Conservation (phyloP, 2,888 invertebrate species). For the Spilarctia lutea region DNA sequence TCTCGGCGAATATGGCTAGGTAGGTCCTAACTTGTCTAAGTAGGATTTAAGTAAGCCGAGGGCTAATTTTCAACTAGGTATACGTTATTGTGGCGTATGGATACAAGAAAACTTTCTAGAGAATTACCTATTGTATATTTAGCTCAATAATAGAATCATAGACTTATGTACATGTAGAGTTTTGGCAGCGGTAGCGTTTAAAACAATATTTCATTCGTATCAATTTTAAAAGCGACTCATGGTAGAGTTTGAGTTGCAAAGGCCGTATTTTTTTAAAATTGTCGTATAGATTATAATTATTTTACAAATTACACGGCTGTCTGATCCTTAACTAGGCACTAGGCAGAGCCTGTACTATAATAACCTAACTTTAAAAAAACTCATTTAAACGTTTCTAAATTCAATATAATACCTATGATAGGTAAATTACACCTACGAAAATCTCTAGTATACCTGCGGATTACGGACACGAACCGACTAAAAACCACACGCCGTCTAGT, state of each 20-base stretch:
- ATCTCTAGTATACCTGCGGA: no score
- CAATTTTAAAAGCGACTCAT: neutral
- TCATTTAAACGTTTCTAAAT: neutral
- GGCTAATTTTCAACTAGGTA: slow-evolving; percentile 46
- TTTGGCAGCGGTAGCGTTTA: neutral
- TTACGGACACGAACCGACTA: no score
- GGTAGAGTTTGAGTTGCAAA: neutral
- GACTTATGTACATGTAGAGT: neutral
- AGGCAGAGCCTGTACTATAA: neutral
- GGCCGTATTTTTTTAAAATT: no score
- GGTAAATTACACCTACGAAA: no score
- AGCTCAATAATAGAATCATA: neutral
- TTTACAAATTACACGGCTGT: neutral
- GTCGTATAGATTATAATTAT: no score
- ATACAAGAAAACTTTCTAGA: slow-evolving; percentile 49
- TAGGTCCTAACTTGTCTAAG: slow-evolving; percentile 34
- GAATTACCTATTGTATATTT: slow-evolving; percentile 1
- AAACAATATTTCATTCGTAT: neutral
- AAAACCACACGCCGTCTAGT: no score
- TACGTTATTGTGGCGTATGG: slow-evolving; percentile 36
- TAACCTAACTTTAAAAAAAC: neutral
- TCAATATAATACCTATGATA: no score
- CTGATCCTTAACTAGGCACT: neutral
- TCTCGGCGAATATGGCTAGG: slow-evolving; percentile 47
- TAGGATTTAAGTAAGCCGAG: slow-evolving; percentile 40